phyloP scores from a whole-genome alignment of 2,888 invertebrate species.

The Noctua janthina region DNA sequence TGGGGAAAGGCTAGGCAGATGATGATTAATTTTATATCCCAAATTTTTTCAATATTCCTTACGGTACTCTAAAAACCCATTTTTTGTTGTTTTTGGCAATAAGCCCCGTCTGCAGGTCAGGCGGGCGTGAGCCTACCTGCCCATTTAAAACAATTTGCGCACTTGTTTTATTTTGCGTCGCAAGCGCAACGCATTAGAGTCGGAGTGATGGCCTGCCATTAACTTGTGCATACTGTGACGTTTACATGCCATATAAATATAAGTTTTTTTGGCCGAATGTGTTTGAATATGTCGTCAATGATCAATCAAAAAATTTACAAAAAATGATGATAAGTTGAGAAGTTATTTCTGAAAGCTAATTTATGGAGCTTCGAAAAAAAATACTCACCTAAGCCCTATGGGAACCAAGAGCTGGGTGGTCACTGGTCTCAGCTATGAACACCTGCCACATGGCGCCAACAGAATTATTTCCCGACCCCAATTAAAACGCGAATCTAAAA shows the following conservation, averaged over 20 bases:
- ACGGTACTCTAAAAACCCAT: conserved; percentile 71
- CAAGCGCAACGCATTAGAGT: conserved; percentile 77
- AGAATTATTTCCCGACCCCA: conserved; percentile 16
- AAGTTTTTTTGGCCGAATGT: conserved; percentile 1
- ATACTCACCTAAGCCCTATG: background rate
- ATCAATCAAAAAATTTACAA: background rate
- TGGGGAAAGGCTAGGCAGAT: no score
- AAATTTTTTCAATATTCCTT: conserved; percentile 8
- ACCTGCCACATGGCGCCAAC: conserved; percentile 6
- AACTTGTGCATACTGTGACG: conserved; percentile 73
- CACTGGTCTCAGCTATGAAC: background rate
- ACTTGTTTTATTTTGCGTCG: conserved; percentile 80
- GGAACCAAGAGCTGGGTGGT: background rate
- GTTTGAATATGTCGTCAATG: background rate
- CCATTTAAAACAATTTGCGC: conserved; percentile 89
- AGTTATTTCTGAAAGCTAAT: background rate
- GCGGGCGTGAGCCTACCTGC: conserved; percentile 85
- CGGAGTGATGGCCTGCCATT: conserved; percentile 81
- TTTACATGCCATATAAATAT: conserved; percentile 59
- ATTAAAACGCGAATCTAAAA: conserved; percentile 44
- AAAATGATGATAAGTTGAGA: background rate
- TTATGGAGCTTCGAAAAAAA: background rate
- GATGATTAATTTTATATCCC: background rate
- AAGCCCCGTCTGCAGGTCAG: conserved; percentile 87
- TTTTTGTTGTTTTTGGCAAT: conserved; percentile 81